Evolutionary conservation across 2,113 vertebrate species (phyloP).

Genomic region (Cyanoderma ruficeps): DNA sequence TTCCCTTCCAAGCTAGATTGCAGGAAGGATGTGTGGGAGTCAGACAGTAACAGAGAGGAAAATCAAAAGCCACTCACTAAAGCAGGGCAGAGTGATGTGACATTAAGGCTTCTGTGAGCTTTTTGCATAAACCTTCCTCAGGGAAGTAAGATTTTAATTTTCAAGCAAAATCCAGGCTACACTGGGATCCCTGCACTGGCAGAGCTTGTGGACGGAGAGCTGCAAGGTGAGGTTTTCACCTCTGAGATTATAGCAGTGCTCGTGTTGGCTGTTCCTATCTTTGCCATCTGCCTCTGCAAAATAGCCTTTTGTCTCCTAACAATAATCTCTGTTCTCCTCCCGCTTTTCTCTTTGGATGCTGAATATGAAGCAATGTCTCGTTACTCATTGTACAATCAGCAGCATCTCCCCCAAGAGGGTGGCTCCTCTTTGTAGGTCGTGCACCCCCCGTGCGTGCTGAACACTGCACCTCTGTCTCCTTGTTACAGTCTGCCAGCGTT

Average conservation of each 20-base stretch:
- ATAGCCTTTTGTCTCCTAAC: slow-evolving; percentile 4
- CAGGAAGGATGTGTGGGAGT: slow-evolving; percentile 9
- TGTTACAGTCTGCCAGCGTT: neutral
- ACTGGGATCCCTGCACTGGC: neutral
- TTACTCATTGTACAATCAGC: neutral
- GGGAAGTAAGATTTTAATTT: neutral
- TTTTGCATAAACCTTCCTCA: neutral
- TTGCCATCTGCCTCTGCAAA: neutral
- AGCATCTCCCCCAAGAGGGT: neutral
- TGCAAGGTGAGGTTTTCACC: neutral
- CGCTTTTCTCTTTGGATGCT: neutral
- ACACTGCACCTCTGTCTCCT: accelerated
- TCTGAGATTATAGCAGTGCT: neutral
- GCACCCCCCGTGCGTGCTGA: neutral
- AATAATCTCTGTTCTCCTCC: neutral
- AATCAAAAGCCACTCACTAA: neutral
- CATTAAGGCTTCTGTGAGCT: neutral
- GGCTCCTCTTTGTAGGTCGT: neutral
- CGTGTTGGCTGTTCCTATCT: neutral
- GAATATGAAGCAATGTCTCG: neutral
- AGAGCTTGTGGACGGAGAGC: neutral
- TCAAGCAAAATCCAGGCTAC: neutral
- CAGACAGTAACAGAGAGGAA: neutral
- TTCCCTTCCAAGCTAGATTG: neutral
- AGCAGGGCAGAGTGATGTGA: neutral